These are phyloP conservation scores for Picathartes gymnocephalus DNA, from an alignment of 2,113 vertebrate genomes.

Conservation along the genomic window DNA sequence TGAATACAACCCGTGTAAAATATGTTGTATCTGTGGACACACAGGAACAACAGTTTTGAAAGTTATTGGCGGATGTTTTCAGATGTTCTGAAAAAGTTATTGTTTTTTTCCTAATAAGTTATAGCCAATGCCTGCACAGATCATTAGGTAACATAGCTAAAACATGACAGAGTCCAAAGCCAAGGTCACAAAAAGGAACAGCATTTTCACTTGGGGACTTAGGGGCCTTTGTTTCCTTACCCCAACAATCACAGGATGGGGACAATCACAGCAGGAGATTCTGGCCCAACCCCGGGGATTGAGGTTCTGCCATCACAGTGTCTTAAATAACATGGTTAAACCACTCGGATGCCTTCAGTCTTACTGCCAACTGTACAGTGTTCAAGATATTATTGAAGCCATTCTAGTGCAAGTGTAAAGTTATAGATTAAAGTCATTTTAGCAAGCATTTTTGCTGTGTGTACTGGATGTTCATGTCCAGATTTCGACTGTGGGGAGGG, in stretches of 20 bases:
- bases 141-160: not conserved
- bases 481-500: not conserved
- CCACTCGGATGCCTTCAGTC: not conserved
- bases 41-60: not conserved
- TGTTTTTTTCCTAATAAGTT: not conserved
- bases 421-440: not conserved
- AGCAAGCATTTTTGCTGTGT: not conserved
- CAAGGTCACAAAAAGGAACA: not conserved
- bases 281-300: not conserved
- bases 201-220: not conserved
- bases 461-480: not conserved
- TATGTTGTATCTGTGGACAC: not conserved
- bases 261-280: not conserved
- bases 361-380: not conserved
- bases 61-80: not conserved
- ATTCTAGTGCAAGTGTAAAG: not conserved
- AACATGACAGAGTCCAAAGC: not conserved
- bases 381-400: not conserved
- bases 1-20: not conserved
- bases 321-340: not conserved
- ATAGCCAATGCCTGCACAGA: not conserved
- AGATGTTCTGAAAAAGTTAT: not conserved
- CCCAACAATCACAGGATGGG: not conserved
- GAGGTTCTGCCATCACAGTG: not conserved
- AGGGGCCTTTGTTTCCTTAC: rapidly evolving